Conservation (phyloP, 2,113 vertebrate species). For the Acanthisitta chloris region DNA sequence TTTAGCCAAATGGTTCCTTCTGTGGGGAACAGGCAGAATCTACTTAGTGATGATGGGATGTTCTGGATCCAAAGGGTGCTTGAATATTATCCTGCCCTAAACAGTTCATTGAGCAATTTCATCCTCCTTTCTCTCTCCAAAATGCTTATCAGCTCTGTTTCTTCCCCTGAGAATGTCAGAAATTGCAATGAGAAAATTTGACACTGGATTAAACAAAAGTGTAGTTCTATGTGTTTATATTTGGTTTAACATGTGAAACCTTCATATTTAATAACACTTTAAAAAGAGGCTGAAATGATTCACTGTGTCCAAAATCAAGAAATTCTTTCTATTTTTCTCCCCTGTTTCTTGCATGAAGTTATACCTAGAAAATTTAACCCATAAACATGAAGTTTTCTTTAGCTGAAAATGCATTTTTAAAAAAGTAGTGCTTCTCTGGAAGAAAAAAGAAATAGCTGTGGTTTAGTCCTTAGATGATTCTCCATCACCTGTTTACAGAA, state of each 20-base stretch:
- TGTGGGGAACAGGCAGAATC: not conserved
- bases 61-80: not conserved
- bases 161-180: not conserved
- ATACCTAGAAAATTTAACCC: not conserved
- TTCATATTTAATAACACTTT: not conserved
- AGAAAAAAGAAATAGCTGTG: accelerated
- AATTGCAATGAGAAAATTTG: not conserved
- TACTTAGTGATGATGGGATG: not conserved
- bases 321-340: not conserved
- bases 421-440: not conserved
- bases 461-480: not conserved
- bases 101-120: not conserved
- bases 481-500: not conserved
- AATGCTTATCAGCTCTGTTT: not conserved
- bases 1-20: not conserved
- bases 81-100: not conserved
- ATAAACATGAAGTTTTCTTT: not conserved
- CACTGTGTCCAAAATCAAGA: not conserved
- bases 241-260: not conserved
- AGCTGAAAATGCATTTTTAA: not conserved
- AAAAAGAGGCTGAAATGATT: not conserved
- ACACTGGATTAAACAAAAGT: not conserved
- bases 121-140: not conserved
- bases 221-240: not conserved
- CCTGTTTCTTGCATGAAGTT: not conserved